Conservation (phyloP, 2,113 vertebrate genomes). For the Gymnarchus niloticus region DNA sequence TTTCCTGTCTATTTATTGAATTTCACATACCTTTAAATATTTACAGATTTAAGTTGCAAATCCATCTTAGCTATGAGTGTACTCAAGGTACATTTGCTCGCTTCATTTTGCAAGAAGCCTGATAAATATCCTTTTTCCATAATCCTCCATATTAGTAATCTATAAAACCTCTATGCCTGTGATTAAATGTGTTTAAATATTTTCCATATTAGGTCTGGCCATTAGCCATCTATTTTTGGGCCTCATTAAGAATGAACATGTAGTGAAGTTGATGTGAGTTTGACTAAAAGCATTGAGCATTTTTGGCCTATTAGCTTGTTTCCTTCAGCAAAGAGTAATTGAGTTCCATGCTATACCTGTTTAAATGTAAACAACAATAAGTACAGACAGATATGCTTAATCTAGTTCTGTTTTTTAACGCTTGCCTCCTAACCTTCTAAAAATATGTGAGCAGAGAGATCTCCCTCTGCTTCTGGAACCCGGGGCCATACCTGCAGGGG, state of each 20-base stretch:
- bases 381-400: background rate
- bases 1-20: background rate
- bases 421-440: slow-evolving; percentile 25
- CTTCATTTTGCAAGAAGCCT: too few relatives aligned
- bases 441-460: slow-evolving; percentile 38
- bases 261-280: background rate
- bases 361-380: background rate
- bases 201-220: background rate
- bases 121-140: too few relatives aligned
- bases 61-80: too few relatives aligned
- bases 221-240: background rate
- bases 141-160: background rate
- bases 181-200: background rate
- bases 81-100: too few relatives aligned
- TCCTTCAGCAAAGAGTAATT: background rate
- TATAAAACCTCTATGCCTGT: background rate
- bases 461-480: slow-evolving; percentile 17
- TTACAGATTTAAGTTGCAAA: too few relatives aligned
- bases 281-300: background rate
- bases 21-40: background rate
- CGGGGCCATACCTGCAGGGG: slow-evolving; percentile 17
- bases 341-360: background rate
- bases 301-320: background rate
- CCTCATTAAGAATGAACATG: background rate
- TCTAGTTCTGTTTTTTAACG: background rate